Evolutionary conservation across 1,140 invertebrate genomes (phyloP), one percentile per base, ranked within the genome.

Genomic region (Geopemphigus sp.): DNA sequence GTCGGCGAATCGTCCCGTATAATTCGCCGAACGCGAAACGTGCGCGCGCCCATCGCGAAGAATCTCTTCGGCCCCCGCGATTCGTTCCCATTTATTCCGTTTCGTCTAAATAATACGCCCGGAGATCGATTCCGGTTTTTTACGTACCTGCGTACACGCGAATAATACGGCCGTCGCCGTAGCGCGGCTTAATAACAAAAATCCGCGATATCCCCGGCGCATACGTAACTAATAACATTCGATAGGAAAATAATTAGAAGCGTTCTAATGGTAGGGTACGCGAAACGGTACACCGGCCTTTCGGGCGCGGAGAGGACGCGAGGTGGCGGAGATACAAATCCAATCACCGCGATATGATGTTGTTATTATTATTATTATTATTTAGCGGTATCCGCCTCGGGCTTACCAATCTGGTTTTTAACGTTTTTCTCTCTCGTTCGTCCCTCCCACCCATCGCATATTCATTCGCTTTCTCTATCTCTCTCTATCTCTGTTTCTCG

Each of bases 331-430:
- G 54, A 76, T 39, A 63, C 32, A 47, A 47, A 47, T 61, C 74
- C 54, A 78, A 78, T 78, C 74, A 78, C 56, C 61, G 74, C 74
- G 19, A 78, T 63, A 78, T 78, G 74, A 76, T 78, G 45, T 78
- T 78, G 17, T 78, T 78, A 78, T 78, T 39, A 39, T 39, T 39
- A 39, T 78, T 78, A 17, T 78, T 78, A 78, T 78, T 78, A 78
- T 78, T 61, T 63, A 63, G 57, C 47, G 74, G 74, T 59, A 57
- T 57, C 32, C 57, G 74, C 74, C 74, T 29, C 32, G 24, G 56
- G 74, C 74, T 24, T 24, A 50, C 39, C 74, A 78, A 78, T 78
- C 74, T 78, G 74, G 74, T 78, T 78, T 78, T 78, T 63, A 78
- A 78, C 19, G 74, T 47, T 22, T 53, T 73, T 29, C 19, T 59